Evolutionary conservation across 2,797 vertebrate species (phyloP).

Genomic region (Arrhamphus sclerolepis): DNA sequence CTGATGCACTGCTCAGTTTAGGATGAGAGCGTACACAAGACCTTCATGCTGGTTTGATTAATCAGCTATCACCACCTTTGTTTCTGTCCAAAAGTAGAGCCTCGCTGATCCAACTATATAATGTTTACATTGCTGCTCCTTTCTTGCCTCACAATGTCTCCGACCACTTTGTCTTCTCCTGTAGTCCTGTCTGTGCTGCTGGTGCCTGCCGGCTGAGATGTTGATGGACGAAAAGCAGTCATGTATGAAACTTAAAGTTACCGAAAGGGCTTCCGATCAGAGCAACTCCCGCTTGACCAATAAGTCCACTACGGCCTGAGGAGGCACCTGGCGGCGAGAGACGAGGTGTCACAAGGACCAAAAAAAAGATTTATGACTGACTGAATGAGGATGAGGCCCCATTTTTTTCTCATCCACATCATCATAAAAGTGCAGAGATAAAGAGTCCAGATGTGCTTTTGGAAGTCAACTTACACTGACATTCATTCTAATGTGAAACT

Average conservation of each 20-base stretch:
- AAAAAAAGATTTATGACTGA: slow-evolving; percentile 18
- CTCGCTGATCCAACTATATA: not conserved
- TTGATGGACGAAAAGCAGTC: slow-evolving; percentile 93
- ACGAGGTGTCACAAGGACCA: not conserved
- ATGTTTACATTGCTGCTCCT: not conserved
- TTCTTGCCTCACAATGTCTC: not conserved
- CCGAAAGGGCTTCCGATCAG: slow-evolving; percentile 89
- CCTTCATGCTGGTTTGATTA: no score
- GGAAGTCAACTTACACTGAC: slow-evolving; percentile 18
- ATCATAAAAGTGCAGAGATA: slow-evolving; percentile 1
- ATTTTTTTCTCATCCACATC: slow-evolving; percentile 17
- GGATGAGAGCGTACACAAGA: not conserved
- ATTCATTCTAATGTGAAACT: not conserved
- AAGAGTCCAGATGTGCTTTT: slow-evolving; percentile 15
- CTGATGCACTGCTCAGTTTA: not conserved
- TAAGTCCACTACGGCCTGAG: slow-evolving; percentile 90
- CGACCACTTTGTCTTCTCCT: slow-evolving; percentile 1
- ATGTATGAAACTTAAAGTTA: slow-evolving; percentile 92
- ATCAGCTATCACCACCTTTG: no score
- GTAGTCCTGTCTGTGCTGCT: slow-evolving; percentile 95
- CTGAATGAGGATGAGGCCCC: slow-evolving; percentile 12
- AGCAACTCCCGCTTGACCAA: slow-evolving; percentile 90
- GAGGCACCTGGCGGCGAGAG: slow-evolving; percentile 3
- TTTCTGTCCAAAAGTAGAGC: no score
- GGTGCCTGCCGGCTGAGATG: slow-evolving; percentile 91